Evolutionary conservation across 2,113 vertebrate genomes (phyloP).

Genomic region (Hyperopisus bebe): DNA sequence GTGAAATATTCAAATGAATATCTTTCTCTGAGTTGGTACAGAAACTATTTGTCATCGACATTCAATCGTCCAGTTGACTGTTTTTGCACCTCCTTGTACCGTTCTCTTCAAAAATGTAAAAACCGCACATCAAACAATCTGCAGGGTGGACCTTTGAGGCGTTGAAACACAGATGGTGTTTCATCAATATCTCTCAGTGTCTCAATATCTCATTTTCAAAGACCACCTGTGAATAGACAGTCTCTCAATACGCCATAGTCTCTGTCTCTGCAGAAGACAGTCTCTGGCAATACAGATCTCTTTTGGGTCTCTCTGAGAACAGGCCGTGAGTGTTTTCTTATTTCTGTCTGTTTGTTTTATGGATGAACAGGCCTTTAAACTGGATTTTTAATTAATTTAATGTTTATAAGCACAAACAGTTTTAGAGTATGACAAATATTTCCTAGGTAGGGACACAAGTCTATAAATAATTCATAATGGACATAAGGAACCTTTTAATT

Average conservation of each 20-base stretch:
- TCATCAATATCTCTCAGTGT: neutral
- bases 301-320: neutral
- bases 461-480: slow-evolving; percentile 4
- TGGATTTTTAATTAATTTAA: neutral
- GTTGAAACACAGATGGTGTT: neutral
- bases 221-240: neutral
- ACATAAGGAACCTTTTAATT: slow-evolving; percentile 2
- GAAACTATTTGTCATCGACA: neutral
- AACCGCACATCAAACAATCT: neutral
- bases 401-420: neutral
- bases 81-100: neutral
- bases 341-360: neutral
- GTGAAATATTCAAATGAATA: neutral
- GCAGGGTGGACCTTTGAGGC: neutral
- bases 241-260: neutral
- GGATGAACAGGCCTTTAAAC: neutral
- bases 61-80: neutral
- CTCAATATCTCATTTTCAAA: neutral
- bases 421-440: slow-evolving; percentile 4
- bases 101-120: neutral
- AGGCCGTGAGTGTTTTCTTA: neutral
- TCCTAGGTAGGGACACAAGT: neutral
- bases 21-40: neutral
- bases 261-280: neutral
- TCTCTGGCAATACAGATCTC: neutral